A percentile compares a stretch with the other conserved stretches of the same genome.
Conservation (phyloP, 2,113 vertebrate species). For the Neofelis nebulosa region DNA sequence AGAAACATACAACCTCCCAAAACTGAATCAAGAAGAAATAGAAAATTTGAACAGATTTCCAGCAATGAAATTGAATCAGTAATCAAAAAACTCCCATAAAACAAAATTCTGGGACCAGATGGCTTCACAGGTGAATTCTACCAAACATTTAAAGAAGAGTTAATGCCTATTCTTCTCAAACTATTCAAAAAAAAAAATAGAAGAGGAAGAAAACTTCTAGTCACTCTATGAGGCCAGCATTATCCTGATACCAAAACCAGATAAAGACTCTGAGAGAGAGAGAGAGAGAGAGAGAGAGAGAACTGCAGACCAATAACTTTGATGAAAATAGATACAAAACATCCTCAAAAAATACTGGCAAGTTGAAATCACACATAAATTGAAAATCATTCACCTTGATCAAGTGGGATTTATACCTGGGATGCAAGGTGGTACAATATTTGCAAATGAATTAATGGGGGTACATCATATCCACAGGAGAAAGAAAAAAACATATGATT, state of each 20-base stretch:
- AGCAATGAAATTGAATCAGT: neutral
- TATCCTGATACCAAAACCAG: neutral
- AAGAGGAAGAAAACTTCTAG: neutral
- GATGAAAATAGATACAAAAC: neutral
- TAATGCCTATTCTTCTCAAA: neutral
- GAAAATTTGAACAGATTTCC: neutral
- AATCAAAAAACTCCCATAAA: neutral
- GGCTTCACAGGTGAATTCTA: neutral
- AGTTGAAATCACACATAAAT: neutral
- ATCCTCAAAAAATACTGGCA: neutral
- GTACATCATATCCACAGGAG: neutral
- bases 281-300: neutral
- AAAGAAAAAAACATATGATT: neutral
- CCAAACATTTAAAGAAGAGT: neutral
- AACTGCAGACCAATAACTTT: neutral
- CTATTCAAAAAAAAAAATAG: neutral
- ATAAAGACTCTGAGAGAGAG: neutral
- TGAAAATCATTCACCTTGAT: neutral
- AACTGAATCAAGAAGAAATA: neutral
- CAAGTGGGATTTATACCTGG: neutral
- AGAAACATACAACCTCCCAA: neutral
- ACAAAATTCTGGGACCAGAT: neutral
- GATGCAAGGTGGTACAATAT: neutral
- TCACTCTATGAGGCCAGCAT: neutral
- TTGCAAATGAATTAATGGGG: neutral